Base-by-base conservation (phyloP, 2,888 invertebrate genomes). In the Caenorhabditis virilis region DNA sequence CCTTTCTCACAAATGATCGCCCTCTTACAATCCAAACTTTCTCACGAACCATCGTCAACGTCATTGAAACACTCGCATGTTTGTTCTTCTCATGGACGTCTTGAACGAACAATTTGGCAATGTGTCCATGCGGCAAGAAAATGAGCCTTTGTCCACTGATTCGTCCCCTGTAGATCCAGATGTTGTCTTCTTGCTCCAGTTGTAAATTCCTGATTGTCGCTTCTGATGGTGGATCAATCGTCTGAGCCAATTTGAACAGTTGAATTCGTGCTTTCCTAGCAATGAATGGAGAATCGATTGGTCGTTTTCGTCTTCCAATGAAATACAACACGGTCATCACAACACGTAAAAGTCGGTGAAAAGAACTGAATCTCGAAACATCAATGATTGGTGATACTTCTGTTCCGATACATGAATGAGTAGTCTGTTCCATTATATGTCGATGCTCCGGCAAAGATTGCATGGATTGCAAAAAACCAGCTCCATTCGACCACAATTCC, bases 1-100 rank as follows among this genome's bases (percentile, higher is more conserved):
- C 69, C 9, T 53, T 54, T 22, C 75, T 49, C 0, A 82, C 76
- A 18, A 62, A 64, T 23, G 74, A 52, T 39, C 74, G 54, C 20
- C 73, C 78, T 11, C 72, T 67, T 4, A 82, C 27, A 3, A 82
- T 78, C 83, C 82, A 84, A 51, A 69, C 83, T 20, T 74, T 56
- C 7, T 60, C 38, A 22, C 63, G 53, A 0, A 81, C n/a, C 9
- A 48, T 33, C 6, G 72, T 27, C 18, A 77, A 48, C 2, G 74
- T 51, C 20, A 71, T 48, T 15, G 36, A 1, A 0, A 39, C 16
- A 26, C 60, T 60, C 9, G 33, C 20, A 33, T 60, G 60, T 4
- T 53, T n/a, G 45, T 49, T 3, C 5, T 6, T 16, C 1, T 16
- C n/a, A 33, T 60, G 60, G 0, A 60, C 26, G 1, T 36, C 35